phyloP scores from a whole-genome alignment of 2,888 invertebrate species.

The Apodemia hepburni region DNA sequence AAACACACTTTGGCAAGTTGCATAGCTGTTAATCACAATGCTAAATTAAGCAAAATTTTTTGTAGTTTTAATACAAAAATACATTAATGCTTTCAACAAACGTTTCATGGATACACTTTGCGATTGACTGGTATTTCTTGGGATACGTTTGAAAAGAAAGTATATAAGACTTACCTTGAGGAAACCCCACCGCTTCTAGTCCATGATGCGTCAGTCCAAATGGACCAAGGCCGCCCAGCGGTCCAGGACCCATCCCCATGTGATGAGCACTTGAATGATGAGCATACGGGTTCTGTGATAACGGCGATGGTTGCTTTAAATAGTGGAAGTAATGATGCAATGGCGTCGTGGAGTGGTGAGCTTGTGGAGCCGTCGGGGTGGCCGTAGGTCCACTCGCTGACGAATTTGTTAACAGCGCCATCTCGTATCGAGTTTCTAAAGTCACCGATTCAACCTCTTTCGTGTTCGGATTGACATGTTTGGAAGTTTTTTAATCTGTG shows the following conservation, averaged over 20 bases:
- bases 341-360: constrained; percentile 76
- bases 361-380: constrained; percentile 60
- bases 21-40: too few relatives aligned
- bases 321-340: constrained; percentile 79
- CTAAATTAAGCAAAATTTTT: too few relatives aligned
- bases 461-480: constrained; percentile 49
- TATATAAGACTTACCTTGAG: constrained; percentile 58
- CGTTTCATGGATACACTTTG: too few relatives aligned
- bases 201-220: constrained; percentile 72
- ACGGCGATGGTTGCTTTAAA: constrained; percentile 76
- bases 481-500: constrained; percentile 25
- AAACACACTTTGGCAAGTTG: too few relatives aligned
- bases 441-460: constrained; percentile 60
- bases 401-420: constrained; percentile 74
- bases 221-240: constrained; percentile 71
- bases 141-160: too few relatives aligned
- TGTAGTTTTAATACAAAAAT: too few relatives aligned
- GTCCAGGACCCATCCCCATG: constrained; percentile 78
- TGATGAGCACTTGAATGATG: constrained; percentile 72
- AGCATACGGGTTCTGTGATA: constrained; percentile 71
- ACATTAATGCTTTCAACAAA: too few relatives aligned
- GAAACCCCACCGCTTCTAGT: constrained; percentile 73
- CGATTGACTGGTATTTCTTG: too few relatives aligned
- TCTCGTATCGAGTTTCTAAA: constrained; percentile 38
- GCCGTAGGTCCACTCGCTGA: constrained; percentile 60